Conservation (phyloP, 2,113 vertebrate genomes). For the Camelus dromedarius region DNA sequence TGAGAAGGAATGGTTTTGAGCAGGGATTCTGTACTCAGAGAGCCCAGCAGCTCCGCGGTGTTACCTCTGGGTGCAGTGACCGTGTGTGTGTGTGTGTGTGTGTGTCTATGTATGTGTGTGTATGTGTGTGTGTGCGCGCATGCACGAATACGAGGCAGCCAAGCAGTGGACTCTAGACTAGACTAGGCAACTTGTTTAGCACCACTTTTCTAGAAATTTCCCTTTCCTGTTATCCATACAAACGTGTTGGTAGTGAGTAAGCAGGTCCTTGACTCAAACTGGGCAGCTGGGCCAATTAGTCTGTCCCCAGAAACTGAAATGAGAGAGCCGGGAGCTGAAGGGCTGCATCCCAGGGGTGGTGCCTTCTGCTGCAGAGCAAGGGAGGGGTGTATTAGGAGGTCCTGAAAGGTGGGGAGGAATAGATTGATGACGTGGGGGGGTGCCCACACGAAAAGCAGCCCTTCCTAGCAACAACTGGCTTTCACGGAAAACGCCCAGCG, state of each 20-base stretch:
- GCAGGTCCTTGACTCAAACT: background rate
- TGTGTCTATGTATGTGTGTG: rapidly evolving
- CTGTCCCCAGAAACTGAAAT: background rate
- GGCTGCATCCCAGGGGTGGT: rapidly evolving
- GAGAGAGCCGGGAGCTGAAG: no score
- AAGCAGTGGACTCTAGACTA: background rate
- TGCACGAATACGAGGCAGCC: background rate
- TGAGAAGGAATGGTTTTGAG: background rate
- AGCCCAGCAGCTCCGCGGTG: background rate
- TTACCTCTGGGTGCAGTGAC: background rate
- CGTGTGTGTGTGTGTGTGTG: background rate
- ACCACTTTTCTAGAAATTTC: background rate
- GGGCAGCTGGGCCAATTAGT: background rate
- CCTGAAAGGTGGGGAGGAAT: no score
- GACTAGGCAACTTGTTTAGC: background rate
- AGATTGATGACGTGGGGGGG: background rate
- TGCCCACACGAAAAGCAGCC: background rate
- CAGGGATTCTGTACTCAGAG: background rate
- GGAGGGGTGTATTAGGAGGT: background rate
- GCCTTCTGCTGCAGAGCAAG: rapidly evolving
- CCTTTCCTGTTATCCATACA: background rate
- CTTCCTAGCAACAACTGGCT: background rate
- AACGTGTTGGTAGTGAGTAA: no score
- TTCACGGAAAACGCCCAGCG: background rate
- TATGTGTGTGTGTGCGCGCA: rapidly evolving